Percentiles rank a stretch among this genome's conserved stretches.
phyloP scores from a whole-genome alignment of 2,113 vertebrate genomes.

The Tachycineta bicolor region DNA sequence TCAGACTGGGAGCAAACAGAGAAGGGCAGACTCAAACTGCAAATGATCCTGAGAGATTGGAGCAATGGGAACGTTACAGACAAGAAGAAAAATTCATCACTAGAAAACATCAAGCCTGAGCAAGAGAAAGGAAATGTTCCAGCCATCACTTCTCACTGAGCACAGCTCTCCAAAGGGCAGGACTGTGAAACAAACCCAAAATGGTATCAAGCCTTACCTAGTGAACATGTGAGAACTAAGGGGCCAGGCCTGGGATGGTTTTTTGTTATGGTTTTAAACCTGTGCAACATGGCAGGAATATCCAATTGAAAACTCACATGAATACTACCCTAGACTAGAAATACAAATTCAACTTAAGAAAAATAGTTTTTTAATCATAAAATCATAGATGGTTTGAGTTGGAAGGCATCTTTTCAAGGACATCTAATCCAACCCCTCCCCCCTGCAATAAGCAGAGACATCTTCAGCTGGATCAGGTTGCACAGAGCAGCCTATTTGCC shows the following conservation, averaged over 20 bases:
- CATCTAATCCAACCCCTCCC: neutral
- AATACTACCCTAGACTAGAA: neutral
- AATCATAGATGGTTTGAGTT: neutral
- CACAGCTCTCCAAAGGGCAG: neutral
- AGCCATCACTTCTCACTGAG: neutral
- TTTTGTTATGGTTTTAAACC: neutral
- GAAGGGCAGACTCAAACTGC: neutral
- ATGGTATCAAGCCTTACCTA: neutral
- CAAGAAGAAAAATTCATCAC: neutral
- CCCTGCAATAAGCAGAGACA: neutral
- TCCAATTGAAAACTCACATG: neutral
- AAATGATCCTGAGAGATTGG: neutral
- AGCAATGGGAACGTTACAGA: neutral
- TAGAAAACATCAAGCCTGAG: neutral
- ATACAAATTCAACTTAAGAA: neutral
- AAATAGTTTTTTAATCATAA: neutral
- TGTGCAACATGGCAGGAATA: neutral
- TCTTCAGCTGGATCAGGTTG: neutral
- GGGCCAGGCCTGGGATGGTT: neutral
- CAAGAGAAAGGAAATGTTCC: neutral
- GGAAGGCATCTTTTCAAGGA: neutral
- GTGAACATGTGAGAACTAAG: neutral
- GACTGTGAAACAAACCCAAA: neutral
- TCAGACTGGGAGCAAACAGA: neutral
- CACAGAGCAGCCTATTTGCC: neutral